Base-by-base conservation (phyloP, 2,888 invertebrate species). In the Onchidella celtica region DNA sequence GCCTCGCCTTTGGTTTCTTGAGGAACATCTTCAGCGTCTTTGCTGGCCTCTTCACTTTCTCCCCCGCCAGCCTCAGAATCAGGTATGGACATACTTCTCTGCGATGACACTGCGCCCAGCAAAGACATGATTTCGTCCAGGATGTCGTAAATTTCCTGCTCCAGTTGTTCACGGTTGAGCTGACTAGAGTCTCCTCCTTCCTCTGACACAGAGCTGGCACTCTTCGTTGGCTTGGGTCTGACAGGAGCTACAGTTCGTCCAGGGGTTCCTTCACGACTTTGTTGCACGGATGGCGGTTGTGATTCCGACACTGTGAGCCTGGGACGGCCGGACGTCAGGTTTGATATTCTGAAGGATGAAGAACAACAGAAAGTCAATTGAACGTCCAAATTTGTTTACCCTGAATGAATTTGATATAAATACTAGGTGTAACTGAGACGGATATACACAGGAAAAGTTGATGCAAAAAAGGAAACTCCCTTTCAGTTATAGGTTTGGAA, bases 141-240 rank as follows among this genome's bases (percentile, higher is more conserved):
- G 32, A 85, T 68, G 29, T 85, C 83, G 38, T 84, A 78, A 32
- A 85, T 84, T 61, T 85, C 83, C 24, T 66, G 73, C 59, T 85
- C 84, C 14, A 85, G 77, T 66, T 83, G 80, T 17, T 79, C 73
- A 17, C 73, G 57, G 9, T 59, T 59, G 34, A 38, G 3, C 6
- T 59, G 36, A 14, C 57, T 14, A n/a, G 40, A 9, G 27, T 34
- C 55, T 6, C 40, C 57, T n/a, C 32, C 2, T 29, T 73, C 73
- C 29, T 73, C 61, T 3, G 73, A 38, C 24, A 61, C 27, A 32
- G 9, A 24, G 24, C 65, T 68, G 1, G 68, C 11, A 11, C 32
- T 34, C 3, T 36, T 77, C 27, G 2, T 3, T 36, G 55, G 38
- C 57, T 59, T 77, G 34, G 76, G 4, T 0, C 27, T 27, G 14